Evolutionary conservation across 2,797 vertebrate species (phyloP), one percentile per base, ranked within the genome.

Genomic region (Harpagifer antarcticus): DNA sequence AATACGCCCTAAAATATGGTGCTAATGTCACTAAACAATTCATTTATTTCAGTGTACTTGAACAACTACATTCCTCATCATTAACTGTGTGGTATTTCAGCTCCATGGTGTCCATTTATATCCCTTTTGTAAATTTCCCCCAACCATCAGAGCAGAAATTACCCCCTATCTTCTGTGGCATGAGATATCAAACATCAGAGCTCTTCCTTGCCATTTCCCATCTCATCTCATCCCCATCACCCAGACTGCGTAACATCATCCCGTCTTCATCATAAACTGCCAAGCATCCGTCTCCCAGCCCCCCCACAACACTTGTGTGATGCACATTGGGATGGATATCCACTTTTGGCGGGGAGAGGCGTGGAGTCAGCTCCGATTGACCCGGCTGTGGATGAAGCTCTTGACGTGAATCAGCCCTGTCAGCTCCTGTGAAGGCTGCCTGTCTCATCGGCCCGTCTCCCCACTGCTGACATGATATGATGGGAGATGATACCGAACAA

Each of bases 401-500:
- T 96, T 96, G 96, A 96, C 94, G 95, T 95, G 96, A 97, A 98
- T 97, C 95, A 93, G 95, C 89, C 93, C 95, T 97, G 97, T 98
- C 97, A 96, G 86, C 95, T 96, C 94, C 95, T 95, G 95, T 86
- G 94, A 98, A 93, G 96, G 80, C 94, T 96, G 96, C 92, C 96
- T 95, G 95, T 97, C 97, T 97, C 95, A 95, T 94, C 89, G 57
- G 76, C 89, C 96, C 91, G 92, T 96, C 97, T 97, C 96, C 94
- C 94, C 89, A n/a, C 93, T 85, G 88, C 85, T 96, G 97, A 97
- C 96, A 95, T 96, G 95, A 97, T 96, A 94, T 96, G 97, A 99
- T 98, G 95, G 95, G 96, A 97, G 96, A 97, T 97, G 97, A 99
- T 99, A 97, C 96, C 92, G 95, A 97, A 97, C 96, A 97, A 97